Conservation (phyloP, 1,140 invertebrate genomes). For the Vollenhovia emeryi region DNA sequence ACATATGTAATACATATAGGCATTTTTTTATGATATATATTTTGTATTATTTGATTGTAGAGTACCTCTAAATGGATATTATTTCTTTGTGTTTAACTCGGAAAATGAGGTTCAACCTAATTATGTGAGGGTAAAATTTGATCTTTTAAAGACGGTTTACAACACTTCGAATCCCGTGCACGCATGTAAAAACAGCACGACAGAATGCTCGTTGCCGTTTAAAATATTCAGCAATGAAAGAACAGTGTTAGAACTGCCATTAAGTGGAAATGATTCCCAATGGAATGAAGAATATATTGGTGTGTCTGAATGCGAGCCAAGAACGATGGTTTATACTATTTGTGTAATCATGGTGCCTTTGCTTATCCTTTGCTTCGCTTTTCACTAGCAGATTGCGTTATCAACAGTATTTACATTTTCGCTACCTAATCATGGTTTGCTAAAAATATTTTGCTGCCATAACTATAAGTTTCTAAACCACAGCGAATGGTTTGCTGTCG, state of each 20-base stretch:
- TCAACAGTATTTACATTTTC: conserved; percentile 16
- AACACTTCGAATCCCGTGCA: conserved; percentile 87
- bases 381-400: conserved; percentile 84
- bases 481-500: too few relatives aligned
- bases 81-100: conserved; percentile 93
- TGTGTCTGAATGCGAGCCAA: conserved; percentile 90
- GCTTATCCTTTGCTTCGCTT: conserved; percentile 90
- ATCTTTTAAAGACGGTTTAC: conserved; percentile 90
- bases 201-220: conserved; percentile 88
- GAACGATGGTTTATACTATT: conserved; percentile 89
- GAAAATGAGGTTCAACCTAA: conserved; percentile 92
- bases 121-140: conserved; percentile 88
- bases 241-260: conserved; percentile 88
- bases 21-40: background rate
- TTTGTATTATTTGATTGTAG: conserved; percentile 76
- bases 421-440: too few relatives aligned
- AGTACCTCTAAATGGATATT: conserved; percentile 91
- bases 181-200: conserved; percentile 87
- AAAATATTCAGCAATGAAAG: conserved; percentile 90
- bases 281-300: conserved; percentile 92
- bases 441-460: too few relatives aligned
- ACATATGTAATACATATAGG: background rate
- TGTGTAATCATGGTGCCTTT: conserved; percentile 90
- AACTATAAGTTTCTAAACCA: too few relatives aligned
- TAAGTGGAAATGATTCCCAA: conserved; percentile 87